phyloP scores from a whole-genome alignment of 1,140 invertebrate genomes.

The Drosophila auraria region DNA sequence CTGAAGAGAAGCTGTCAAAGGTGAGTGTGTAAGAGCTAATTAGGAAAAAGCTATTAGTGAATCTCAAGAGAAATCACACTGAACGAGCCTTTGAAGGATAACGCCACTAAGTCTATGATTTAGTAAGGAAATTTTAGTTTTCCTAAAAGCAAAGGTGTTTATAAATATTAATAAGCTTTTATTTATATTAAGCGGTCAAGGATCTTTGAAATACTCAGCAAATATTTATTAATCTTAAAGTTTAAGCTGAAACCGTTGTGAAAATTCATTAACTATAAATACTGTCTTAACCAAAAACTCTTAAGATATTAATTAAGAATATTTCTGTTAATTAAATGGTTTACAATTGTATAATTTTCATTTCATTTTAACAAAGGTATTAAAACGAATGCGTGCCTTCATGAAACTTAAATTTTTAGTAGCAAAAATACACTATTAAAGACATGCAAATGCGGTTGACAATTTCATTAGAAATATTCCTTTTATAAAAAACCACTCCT shows the following conservation, averaged over 20 bases:
- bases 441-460: background rate
- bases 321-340: background rate
- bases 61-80: background rate
- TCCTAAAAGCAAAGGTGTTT: too few relatives aligned
- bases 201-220: too few relatives aligned
- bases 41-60: constrained; percentile 12
- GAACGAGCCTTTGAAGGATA: constrained; percentile 10
- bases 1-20: constrained; percentile 95
- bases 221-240: background rate
- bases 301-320: background rate
- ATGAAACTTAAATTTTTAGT: background rate
- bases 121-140: too few relatives aligned
- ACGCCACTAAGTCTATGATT: background rate
- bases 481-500: background rate
- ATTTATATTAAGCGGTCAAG: too few relatives aligned
- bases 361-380: too few relatives aligned
- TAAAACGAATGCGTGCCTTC: background rate
- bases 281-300: background rate
- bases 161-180: too few relatives aligned
- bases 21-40: constrained; percentile 85
- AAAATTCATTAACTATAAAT: background rate
- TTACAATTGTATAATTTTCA: background rate
- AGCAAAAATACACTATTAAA: background rate
- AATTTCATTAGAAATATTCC: constrained; percentile 5
- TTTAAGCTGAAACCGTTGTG: background rate